Base-by-base conservation (phyloP, 1,140 invertebrate genomes). In the Ostrea denselamellosa region DNA sequence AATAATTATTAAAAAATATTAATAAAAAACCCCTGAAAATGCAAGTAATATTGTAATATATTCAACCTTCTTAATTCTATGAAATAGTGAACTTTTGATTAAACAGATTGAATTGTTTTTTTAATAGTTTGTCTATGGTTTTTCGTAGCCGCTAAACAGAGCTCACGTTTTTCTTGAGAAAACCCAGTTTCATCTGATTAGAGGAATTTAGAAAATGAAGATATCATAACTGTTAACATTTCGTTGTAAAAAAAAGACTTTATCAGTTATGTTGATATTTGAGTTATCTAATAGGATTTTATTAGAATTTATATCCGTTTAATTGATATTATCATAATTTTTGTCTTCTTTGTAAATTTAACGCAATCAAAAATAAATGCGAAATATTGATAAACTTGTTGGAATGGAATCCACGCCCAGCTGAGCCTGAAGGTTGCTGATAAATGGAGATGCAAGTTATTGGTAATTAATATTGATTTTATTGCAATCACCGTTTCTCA, bases 311-410 rank as follows among this genome's bases (percentile, higher is more conserved):
- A 87, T 87, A 83, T 84, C 82, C 44, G 71, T 87, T 83, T 87
- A 87, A 87, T 87, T 87, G 86, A 87, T 82, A 87, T 87, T 87
- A 87, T 87, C 86, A 87, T 83, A 87, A 44, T 56, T 52, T 83
- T 68, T 56, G 77, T 58, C 77, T 83, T 83, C 82, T 22, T 53
- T 53, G 44, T 54, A 22, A 54, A 53, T 54, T 52, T 52, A 52
- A 83, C 53, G 44, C 44, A 53, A 44, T 53, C 82, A 83, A 52
- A 54, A 53, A 83, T 83, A 83, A 83, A 83, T 53, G 44, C 53
- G 51, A 83, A 52, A 52, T 83, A 53, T 83, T 83, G 82, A 83
- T 83, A 83, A 53, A 52, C 17, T 53, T 44, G 44, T 83, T 83
- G 82, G 53, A 54, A 53, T 53, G 19, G 44, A 54, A 52, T 83